Conservation (phyloP, 2,888 invertebrate genomes). For the Tanaodytes sp. region DNA sequence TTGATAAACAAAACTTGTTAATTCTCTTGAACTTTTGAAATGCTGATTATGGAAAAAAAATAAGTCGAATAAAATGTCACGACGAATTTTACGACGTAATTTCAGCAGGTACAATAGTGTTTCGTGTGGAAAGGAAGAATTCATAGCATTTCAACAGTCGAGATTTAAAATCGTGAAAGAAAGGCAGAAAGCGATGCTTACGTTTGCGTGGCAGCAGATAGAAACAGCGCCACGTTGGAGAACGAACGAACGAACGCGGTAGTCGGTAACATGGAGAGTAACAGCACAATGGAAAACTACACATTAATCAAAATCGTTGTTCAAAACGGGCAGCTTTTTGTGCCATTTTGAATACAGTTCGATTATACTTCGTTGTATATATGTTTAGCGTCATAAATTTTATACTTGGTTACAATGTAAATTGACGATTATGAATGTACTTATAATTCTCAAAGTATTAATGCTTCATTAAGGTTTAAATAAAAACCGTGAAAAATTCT, state of each 20-base stretch:
- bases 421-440: too few relatives aligned
- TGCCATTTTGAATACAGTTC: too few relatives aligned
- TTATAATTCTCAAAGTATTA: too few relatives aligned
- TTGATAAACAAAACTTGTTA: too few relatives aligned
- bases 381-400: too few relatives aligned
- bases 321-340: neutral
- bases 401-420: too few relatives aligned
- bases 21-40: too few relatives aligned
- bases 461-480: too few relatives aligned
- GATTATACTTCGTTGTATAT: too few relatives aligned
- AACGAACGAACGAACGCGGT: constrained; percentile 20
- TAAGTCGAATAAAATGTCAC: too few relatives aligned
- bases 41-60: too few relatives aligned
- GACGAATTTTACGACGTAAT: constrained; percentile 22
- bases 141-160: constrained; percentile 31
- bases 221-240: constrained; percentile 44
- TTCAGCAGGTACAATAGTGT: constrained; percentile 26
- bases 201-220: constrained; percentile 32
- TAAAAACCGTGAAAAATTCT: too few relatives aligned
- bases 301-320: neutral
- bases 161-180: constrained; percentile 40
- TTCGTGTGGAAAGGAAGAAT: constrained; percentile 18
- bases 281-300: constrained; percentile 13
- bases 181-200: constrained; percentile 21
- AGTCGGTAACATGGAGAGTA: constrained; percentile 34